Conservation (phyloP, 1,140 invertebrate genomes). For the Magallana gigas region DNA sequence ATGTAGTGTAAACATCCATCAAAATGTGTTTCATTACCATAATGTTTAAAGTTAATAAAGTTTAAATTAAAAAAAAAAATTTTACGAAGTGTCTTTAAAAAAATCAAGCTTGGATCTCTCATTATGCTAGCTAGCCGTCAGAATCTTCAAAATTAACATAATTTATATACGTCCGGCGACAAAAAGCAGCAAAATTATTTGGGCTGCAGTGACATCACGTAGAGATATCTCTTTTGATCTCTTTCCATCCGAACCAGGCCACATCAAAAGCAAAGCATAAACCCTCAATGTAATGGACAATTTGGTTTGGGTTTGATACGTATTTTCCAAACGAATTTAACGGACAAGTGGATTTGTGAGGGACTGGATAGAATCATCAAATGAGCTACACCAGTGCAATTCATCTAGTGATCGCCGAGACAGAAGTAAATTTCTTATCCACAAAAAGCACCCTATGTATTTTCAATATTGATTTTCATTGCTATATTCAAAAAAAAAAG, state of each 20-base stretch:
- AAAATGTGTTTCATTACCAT: no score
- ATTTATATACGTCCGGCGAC: no score
- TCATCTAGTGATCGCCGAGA: background rate
- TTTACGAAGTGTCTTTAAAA: no score
- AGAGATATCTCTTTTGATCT: background rate
- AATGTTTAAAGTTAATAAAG: no score
- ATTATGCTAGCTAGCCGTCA: no score
- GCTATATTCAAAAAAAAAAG: background rate
- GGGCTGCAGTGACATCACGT: background rate
- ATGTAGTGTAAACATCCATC: no score
- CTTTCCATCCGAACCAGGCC: background rate
- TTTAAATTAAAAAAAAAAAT: no score
- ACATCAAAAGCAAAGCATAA: background rate
- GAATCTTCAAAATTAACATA: no score
- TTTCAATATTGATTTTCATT: conserved; percentile 5
- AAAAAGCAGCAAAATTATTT: no score
- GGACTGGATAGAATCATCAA: background rate
- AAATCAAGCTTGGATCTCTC: no score
- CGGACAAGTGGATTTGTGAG: conserved; percentile 7
- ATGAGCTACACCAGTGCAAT: background rate
- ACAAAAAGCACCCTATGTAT: background rate
- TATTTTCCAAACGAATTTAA: conserved; percentile 30
- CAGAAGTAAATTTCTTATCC: background rate
- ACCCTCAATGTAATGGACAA: background rate
- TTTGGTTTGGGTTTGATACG: background rate